Evolutionary conservation across 2,797 vertebrate species (phyloP).

Genomic region (Pseudochirops cupreus): DNA sequence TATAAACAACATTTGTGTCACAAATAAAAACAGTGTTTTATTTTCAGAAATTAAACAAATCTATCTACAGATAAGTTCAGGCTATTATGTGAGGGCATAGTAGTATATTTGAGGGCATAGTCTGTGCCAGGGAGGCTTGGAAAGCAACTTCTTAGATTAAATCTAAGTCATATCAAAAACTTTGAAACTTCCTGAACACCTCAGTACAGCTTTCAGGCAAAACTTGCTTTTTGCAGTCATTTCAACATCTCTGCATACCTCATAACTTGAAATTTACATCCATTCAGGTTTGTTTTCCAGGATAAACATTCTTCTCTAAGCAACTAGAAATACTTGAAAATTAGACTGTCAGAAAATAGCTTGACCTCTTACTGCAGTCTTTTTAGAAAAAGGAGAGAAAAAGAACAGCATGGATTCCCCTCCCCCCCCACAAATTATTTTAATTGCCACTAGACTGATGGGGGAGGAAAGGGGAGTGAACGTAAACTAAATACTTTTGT

Average conservation of each 20-base stretch:
- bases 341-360: background rate
- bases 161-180: background rate
- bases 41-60: background rate
- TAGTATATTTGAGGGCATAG: background rate
- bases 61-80: background rate
- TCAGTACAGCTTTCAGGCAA: background rate
- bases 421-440: background rate
- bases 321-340: background rate
- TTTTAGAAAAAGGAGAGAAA: background rate
- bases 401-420: background rate
- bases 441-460: background rate
- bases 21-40: background rate
- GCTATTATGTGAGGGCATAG: background rate
- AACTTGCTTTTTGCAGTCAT: background rate
- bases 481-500: background rate
- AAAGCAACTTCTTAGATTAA: background rate
- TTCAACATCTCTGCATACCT: background rate
- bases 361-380: background rate
- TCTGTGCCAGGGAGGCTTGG: background rate
- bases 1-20: background rate
- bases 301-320: background rate
- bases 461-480: background rate
- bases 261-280: background rate
- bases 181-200: background rate
- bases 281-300: background rate